phyloP scores from a whole-genome alignment of 2,888 invertebrate genomes.

The Melangyna quadrimaculata region DNA sequence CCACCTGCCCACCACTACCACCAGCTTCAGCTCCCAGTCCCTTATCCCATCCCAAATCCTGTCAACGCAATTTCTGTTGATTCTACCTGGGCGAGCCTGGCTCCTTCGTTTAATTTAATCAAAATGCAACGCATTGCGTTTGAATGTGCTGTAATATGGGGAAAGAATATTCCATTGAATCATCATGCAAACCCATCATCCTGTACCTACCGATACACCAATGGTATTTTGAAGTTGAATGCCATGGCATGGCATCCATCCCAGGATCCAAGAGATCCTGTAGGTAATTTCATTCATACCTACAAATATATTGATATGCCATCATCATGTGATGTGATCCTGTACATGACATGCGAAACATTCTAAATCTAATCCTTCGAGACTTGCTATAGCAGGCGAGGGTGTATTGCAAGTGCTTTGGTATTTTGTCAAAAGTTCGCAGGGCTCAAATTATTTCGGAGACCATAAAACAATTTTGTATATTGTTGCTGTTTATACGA shows the following conservation, averaged over 20 bases:
- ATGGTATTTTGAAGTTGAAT: constrained; percentile 33
- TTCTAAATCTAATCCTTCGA: constrained; percentile 32
- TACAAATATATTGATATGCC: constrained; percentile 33
- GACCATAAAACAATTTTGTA: neutral
- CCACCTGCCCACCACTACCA: neutral
- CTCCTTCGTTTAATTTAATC: constrained; percentile 69
- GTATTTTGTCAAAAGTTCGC: constrained; percentile 17
- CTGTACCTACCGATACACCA: neutral
- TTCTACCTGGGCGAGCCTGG: constrained; percentile 49
- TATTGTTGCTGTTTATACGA: neutral
- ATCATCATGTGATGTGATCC: constrained; percentile 34
- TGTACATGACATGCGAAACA: constrained; percentile 38
- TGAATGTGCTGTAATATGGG: neutral
- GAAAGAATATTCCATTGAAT: neutral
- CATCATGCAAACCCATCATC: neutral
- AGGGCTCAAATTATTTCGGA: neutral
- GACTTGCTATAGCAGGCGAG: neutral
- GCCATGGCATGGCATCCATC: constrained; percentile 31
- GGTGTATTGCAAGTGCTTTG: neutral
- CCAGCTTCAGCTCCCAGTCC: neutral
- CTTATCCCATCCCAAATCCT: constrained; percentile 38
- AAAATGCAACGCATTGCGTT: constrained; percentile 62
- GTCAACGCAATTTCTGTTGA: constrained; percentile 60
- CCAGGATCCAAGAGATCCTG: constrained; percentile 15
- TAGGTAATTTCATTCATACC: constrained; percentile 27